A percentile compares a stretch with the other conserved stretches of the same genome.
phyloP scores from a whole-genome alignment of 2,888 invertebrate species.

The Ceratothoa steindachneri region DNA sequence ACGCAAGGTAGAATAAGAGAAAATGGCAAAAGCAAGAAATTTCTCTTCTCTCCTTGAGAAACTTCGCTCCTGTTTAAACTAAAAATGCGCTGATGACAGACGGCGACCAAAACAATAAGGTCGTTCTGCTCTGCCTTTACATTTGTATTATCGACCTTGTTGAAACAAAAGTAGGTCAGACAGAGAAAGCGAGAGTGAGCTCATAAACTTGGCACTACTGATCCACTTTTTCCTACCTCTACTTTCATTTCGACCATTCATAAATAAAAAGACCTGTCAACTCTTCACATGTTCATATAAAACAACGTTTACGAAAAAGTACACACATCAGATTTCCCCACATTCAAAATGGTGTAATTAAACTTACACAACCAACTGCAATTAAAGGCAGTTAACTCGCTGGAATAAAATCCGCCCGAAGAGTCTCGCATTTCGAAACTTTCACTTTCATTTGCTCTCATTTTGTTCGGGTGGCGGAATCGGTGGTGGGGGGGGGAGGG shows the following conservation, averaged over 20 bases:
- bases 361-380: too few relatives aligned
- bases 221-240: neutral
- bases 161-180: slow-evolving; percentile 2
- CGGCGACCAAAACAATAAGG: neutral
- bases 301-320: neutral
- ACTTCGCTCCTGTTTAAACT: neutral
- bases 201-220: slow-evolving; percentile 10
- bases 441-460: too few relatives aligned
- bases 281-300: neutral
- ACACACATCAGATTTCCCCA: neutral
- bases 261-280: neutral
- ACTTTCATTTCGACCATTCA: neutral
- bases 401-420: too few relatives aligned
- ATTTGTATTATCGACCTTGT: neutral
- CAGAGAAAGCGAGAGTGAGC: neutral
- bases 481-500: too few relatives aligned
- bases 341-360: too few relatives aligned
- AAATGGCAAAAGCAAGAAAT: neutral
- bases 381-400: too few relatives aligned
- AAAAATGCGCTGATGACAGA: neutral
- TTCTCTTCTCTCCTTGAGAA: neutral
- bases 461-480: too few relatives aligned
- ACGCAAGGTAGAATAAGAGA: neutral
- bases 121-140: neutral
- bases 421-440: too few relatives aligned